Evolutionary conservation across 2,797 vertebrate species (phyloP), one percentile per base, ranked within the genome.

Genomic region (Chelon auratus): DNA sequence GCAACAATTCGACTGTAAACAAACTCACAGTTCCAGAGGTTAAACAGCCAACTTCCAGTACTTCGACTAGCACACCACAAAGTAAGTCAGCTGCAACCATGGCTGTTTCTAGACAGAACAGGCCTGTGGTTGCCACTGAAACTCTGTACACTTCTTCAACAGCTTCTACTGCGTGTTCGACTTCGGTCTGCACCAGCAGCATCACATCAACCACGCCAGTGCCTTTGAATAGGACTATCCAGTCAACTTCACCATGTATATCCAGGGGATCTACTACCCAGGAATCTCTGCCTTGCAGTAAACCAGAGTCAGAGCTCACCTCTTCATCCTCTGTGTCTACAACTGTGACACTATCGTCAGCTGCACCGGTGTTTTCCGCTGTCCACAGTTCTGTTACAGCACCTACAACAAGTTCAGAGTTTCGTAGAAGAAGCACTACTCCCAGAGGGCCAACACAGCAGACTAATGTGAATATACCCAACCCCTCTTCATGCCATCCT

Each of bases 371-470:
- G 0, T 79, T 76, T 57, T 83, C 90, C 42, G 18, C 70, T 55
- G 22, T 77, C 12, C 73, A 80, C 5, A 80, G 53, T 39, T 57
- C 90, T 4, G 47, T 69, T 26, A 11, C 77, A 45, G 72, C 75
- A 13, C 37, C 79, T 1, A 55, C 82, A 48, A 54, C 85, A 17
- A 77, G 72, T 62, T 76, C 88, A 47, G 94, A 93, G 57, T 87
- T 89, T 13, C 86, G 88, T 47, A 93, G 92, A 81, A 77, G 84
- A 47, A 76, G 85, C 20, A 17, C 78, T 12, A 73, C 85, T 20
- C 62, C 48, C 42, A 87, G 82, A 83, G 68, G 63, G 26, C 42
- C 69, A 42, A 74, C 76, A 33, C 92, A 85, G 45, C 87, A 86
- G 58, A 66, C 64, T 10, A 80, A 87, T 7, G 48, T 74, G 9